Conservation (phyloP, 1,140 invertebrate species). For the Drosophila pseudoobscura region DNA sequence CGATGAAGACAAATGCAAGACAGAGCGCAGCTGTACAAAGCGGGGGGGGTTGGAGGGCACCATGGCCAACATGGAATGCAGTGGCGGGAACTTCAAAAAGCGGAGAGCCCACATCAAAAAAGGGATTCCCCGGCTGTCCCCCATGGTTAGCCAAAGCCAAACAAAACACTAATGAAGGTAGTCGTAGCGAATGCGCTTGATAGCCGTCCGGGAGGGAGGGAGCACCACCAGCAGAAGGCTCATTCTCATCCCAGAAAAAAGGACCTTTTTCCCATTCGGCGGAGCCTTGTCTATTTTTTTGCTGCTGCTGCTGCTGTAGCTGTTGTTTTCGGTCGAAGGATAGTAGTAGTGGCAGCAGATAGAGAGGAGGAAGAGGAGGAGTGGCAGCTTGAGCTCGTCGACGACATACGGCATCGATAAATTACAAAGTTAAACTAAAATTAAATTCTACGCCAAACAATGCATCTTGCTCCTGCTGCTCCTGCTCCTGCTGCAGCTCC, state of each 20-base stretch:
- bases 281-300: slow-evolving; percentile 25
- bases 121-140: slow-evolving; percentile 48
- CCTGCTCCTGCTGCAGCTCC: slow-evolving; percentile 23
- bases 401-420: slow-evolving; percentile 81
- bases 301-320: not conserved
- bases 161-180: slow-evolving; percentile 82
- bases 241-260: slow-evolving; percentile 22
- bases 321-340: too few species aligned
- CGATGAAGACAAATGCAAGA: slow-evolving; percentile 81
- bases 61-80: slow-evolving; percentile 19
- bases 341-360: not conserved
- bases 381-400: slow-evolving; percentile 47
- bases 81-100: slow-evolving; percentile 58
- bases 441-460: slow-evolving; percentile 82
- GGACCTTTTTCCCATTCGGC: slow-evolving; percentile 32
- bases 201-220: slow-evolving; percentile 4
- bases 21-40: slow-evolving; percentile 27
- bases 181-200: slow-evolving; percentile 55
- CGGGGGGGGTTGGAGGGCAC: too few species aligned
- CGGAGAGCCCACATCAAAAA: slow-evolving; percentile 40
- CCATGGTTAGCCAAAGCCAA: slow-evolving; percentile 74
- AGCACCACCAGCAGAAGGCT: slow-evolving; percentile 14
- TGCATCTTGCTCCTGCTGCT: slow-evolving; percentile 65
- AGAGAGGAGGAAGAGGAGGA: slow-evolving; percentile 1
- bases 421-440: slow-evolving; percentile 82